Base-by-base conservation (phyloP, 2,113 vertebrate genomes). In the Bos javanicus region DNA sequence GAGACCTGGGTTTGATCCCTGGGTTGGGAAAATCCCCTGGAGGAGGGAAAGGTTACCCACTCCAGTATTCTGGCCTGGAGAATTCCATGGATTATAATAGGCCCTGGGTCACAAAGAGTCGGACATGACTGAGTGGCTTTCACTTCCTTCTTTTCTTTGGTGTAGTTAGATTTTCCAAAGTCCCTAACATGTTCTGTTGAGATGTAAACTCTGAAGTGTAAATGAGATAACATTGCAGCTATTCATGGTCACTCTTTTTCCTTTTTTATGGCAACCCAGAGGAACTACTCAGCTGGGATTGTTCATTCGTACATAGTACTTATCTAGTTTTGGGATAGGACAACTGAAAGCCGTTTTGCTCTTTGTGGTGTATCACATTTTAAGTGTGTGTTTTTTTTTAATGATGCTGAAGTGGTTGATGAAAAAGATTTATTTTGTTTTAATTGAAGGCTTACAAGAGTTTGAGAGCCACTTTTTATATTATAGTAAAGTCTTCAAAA, bases 401-500 rank as follows among this genome's bases (percentile, higher is more conserved):
- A 33, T 84, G 26, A 88, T 62, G 71, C 50, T 48, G 21, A 96
- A 78, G 43, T 80, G 2, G 2, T 88, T 90, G 10, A 30, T 83
- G 12, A 25, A 78, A 86, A 86, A 92, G 33, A 43, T 67, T 67
- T 43, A 50, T 71, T 52, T 33, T 28, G 28, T 86, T 94, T 74
- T 82, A 67, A 83, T 50, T 91, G 16, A 89, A 91, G 78, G 17
- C 64, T 96, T 91, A 21, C 46, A 39, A 28, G 78, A 85, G 28
- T 48, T 91, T 96, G 67, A 92, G 87, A 92, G 57, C 36, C 19
- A 19, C 62, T 90, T 50, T 39, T 86, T 88, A 23, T 89, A 21
- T 62, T 71, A 82, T 83, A 64, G 52, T 87, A 71, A 96, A 36
- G 25, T 96, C 78, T 91, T 96, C 15, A 92, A 78, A 92, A 46